Conservation (phyloP, 23 tunicate species). For the Diplosoma virens region DNA sequence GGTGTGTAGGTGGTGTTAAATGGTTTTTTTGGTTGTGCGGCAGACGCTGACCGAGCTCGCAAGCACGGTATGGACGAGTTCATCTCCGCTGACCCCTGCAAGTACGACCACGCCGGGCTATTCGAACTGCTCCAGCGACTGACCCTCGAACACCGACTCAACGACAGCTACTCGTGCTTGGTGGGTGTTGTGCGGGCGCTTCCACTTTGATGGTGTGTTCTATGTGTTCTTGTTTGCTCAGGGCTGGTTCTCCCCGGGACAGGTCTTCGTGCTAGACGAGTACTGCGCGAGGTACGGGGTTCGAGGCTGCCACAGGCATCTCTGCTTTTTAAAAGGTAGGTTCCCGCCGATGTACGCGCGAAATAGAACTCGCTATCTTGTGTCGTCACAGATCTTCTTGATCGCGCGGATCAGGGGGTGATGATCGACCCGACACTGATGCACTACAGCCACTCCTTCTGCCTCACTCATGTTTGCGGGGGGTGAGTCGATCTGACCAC, state of each 20-base stretch:
- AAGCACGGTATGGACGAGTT: constrained; percentile 83
- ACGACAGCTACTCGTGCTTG: constrained; percentile 88
- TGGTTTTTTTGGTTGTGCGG: background rate
- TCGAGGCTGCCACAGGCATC: constrained; percentile 87
- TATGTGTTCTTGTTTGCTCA: background rate
- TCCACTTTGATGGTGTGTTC: background rate
- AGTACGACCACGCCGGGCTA: constrained; percentile 80
- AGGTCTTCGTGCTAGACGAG: constrained; percentile 93
- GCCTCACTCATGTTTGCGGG: constrained; percentile 86
- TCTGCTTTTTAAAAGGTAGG: constrained; percentile 83
- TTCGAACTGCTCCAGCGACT: constrained; percentile 78
- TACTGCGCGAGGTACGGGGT: constrained; percentile 98
- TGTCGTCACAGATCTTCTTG: constrained; percentile 54
- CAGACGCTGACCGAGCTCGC: constrained; percentile 74
- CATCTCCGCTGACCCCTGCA: constrained; percentile 84
- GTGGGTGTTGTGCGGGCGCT: constrained; percentile 25
- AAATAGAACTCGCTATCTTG: background rate
- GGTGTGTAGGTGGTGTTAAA: no score
- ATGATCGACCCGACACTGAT: constrained; percentile 96
- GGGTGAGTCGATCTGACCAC: background rate
- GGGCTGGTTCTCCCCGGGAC: constrained; percentile 99
- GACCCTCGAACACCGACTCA: constrained; percentile 83
- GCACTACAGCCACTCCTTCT: constrained; percentile 93
- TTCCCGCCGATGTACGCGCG: background rate
- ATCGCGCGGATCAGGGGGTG: constrained; percentile 74